A percentile compares a stretch with the other conserved stretches of the same genome.
Evolutionary conservation across 2,888 invertebrate species (phyloP).

Genomic region (Sialis lutaria): DNA sequence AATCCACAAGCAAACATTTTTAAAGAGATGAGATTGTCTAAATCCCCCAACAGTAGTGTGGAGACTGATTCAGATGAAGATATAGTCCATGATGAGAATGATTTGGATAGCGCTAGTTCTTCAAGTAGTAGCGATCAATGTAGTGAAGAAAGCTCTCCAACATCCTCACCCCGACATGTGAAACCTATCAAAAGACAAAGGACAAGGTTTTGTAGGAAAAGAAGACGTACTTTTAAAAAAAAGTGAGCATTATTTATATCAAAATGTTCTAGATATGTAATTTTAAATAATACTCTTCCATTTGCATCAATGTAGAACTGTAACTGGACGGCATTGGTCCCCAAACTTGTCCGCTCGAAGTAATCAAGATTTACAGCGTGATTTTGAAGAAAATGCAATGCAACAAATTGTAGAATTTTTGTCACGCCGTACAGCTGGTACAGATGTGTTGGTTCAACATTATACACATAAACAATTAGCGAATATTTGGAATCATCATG

Average conservation of each 20-base stretch:
- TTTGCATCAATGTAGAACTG: not conserved
- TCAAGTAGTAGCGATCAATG: slow-evolving; percentile 7
- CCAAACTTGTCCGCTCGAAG: slow-evolving; percentile 59
- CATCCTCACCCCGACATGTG: slow-evolving; percentile 6
- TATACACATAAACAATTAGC: slow-evolving; percentile 12
- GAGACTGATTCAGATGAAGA: slow-evolving; percentile 10
- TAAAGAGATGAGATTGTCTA: not conserved
- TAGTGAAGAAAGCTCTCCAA: slow-evolving; percentile 19
- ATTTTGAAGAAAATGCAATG: slow-evolving; percentile 62
- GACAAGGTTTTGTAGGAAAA: too few species aligned
- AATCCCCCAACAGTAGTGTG: slow-evolving; percentile 11
- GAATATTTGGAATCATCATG: slow-evolving; percentile 22
- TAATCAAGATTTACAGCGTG: slow-evolving; percentile 76
- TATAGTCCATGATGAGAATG: not conserved
- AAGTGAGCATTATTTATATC: too few species aligned
- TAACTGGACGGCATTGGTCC: slow-evolving; percentile 50
- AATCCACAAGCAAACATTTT: slow-evolving; percentile 11
- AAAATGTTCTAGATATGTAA: too few species aligned
- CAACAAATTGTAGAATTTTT: slow-evolving; percentile 46
- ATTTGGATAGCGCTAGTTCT: too few species aligned
- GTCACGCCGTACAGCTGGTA: slow-evolving; percentile 24
- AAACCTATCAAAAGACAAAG: slow-evolving; percentile 2
- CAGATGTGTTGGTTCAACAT: slow-evolving; percentile 1
- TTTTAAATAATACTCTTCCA: too few species aligned
- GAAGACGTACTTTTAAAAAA: too few species aligned